These are phyloP conservation scores for Cheiracanthium punctorium DNA, from an alignment of 2,888 invertebrate genomes.

Conservation along the genomic window DNA sequence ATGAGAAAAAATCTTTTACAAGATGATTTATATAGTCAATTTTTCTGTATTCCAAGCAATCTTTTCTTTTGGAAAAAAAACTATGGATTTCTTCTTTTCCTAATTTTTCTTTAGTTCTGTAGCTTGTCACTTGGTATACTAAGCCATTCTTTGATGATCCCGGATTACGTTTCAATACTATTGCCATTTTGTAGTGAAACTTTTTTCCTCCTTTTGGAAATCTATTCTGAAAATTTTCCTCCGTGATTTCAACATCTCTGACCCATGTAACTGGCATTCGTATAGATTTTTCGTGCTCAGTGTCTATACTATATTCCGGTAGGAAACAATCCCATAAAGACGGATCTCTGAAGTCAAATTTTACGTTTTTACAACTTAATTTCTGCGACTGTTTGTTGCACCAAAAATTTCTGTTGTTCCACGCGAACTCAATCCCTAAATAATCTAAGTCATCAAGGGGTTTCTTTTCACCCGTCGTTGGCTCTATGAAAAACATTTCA, in stretches of 20 bases:
- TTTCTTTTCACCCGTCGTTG: conserved; percentile 84
- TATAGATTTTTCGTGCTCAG: not conserved
- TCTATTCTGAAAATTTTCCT: conserved; percentile 36
- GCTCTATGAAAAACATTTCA: conserved; percentile 87
- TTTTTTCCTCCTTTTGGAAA: conserved; percentile 26
- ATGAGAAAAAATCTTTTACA: conserved; percentile 30
- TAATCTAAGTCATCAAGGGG: conserved; percentile 81
- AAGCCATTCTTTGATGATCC: conserved; percentile 19
- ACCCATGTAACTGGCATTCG: conserved; percentile 52
- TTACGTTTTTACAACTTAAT: conserved; percentile 14
- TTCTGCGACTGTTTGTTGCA: conserved; percentile 76
- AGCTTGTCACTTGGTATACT: conserved; percentile 29
- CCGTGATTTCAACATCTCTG: conserved; percentile 25
- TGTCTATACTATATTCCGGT: conserved; percentile 13
- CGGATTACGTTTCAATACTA: conserved; percentile 30
- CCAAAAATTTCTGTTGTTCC: conserved; percentile 87
- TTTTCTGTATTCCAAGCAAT: conserved; percentile 35
- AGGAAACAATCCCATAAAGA: conserved; percentile 41
- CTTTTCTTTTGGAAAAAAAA: conserved; percentile 30
- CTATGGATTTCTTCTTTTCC: not conserved
- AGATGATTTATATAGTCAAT: not conserved
- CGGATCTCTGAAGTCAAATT: conserved; percentile 13
- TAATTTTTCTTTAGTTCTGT: conserved; percentile 2
- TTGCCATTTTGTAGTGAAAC: conserved; percentile 34
- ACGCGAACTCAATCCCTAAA: conserved; percentile 87